These are phyloP conservation scores for Amblyjoppa proteus DNA, from an alignment of 2,888 invertebrate genomes.

Conservation along the genomic window DNA sequence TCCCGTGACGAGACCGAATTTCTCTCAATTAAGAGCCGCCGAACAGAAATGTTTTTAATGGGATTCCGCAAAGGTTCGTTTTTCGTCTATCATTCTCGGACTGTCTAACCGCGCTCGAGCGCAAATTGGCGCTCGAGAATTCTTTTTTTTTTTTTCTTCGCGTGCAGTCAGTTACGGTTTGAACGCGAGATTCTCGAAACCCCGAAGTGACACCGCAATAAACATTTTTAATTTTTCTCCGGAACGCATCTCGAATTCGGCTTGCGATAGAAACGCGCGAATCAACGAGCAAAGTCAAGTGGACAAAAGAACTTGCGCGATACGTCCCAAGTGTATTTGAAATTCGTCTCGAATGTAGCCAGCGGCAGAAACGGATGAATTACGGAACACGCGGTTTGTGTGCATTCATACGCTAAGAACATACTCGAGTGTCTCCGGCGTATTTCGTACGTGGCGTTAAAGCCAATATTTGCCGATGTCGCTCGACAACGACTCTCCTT, in stretches of 20 bases:
- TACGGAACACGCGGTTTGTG: neutral
- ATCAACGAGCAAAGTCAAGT: neutral
- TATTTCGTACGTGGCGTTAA: neutral
- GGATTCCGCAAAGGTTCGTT: slow-evolving; percentile 48
- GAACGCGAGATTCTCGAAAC: neutral
- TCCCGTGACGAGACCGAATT: slow-evolving; percentile 46
- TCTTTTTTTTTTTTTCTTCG: neutral
- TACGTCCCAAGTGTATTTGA: neutral
- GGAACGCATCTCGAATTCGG: too few species aligned
- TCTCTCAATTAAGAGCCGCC: slow-evolving; percentile 58
- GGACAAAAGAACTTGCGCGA: neutral
- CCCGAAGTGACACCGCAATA: neutral
- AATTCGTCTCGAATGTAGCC: neutral
- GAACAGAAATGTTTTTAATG: slow-evolving; percentile 47
- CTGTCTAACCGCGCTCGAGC: slow-evolving; percentile 18
- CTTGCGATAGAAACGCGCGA: neutral
- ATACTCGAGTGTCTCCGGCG: neutral
- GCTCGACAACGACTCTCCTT: neutral
- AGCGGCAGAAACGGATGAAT: neutral
- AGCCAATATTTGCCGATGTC: slow-evolving; percentile 12
- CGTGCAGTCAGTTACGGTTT: neutral
- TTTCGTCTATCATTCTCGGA: slow-evolving; percentile 45
- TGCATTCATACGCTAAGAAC: neutral
- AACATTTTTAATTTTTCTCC: neutral
- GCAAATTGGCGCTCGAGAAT: neutral